These are phyloP conservation scores for Bos javanicus DNA, from an alignment of 2,113 vertebrate genomes.

Conservation along the genomic window DNA sequence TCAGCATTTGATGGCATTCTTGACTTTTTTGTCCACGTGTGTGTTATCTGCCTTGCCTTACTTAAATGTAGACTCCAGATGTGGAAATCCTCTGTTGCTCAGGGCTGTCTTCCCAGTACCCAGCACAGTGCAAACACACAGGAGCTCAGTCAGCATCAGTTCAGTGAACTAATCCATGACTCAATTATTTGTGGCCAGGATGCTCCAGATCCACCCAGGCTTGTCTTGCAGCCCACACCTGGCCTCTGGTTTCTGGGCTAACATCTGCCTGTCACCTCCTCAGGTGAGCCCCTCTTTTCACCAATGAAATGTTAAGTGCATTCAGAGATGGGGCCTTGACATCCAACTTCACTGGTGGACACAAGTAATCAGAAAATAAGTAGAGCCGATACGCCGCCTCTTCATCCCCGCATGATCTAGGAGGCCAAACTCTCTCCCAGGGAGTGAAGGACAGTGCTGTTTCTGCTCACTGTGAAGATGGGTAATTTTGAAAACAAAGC, in stretches of 20 bases:
- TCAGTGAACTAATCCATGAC: no score
- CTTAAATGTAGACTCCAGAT: background rate
- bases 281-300: background rate
- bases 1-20: background rate
- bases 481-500: background rate
- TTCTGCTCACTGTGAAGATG: background rate
- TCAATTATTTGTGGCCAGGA: background rate
- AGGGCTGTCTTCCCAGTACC: background rate
- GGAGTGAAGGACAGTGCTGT: background rate
- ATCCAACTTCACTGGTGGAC: background rate
- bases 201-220: background rate
- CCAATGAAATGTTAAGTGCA: background rate
- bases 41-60: background rate
- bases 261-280: background rate
- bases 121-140: background rate
- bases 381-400: accelerated
- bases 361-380: background rate
- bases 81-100: background rate
- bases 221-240: accelerated
- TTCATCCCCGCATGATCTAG: background rate
- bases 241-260: background rate
- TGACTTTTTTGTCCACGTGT: background rate
- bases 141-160: background rate
- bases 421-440: background rate
- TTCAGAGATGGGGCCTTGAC: background rate